Evolutionary conservation across 2,113 vertebrate species (phyloP).

Genomic region (Pampusana beccarii): DNA sequence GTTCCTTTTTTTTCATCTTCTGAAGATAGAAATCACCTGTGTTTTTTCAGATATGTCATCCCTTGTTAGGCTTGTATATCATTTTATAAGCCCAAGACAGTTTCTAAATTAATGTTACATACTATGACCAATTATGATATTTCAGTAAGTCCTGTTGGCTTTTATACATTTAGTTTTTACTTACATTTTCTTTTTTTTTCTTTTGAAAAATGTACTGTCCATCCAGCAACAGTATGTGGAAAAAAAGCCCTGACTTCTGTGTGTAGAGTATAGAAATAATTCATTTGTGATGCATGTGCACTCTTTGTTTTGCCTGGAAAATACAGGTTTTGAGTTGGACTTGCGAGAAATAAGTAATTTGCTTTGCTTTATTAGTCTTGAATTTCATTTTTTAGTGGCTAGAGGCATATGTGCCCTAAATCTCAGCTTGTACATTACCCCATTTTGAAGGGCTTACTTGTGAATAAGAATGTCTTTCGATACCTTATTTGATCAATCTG

Average conservation of each 20-base stretch:
- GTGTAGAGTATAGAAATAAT: background rate
- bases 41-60: conserved; percentile 4
- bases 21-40: background rate
- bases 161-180: background rate
- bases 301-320: background rate
- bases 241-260: background rate
- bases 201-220: background rate
- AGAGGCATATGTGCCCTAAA: background rate
- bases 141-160: background rate
- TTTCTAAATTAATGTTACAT: background rate
- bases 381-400: background rate
- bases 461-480: background rate
- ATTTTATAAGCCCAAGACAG: background rate
- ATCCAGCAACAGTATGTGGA: background rate
- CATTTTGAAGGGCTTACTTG: background rate
- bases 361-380: background rate
- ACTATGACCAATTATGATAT: background rate
- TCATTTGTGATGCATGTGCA: background rate
- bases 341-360: background rate
- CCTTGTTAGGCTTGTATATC: background rate
- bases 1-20: background rate
- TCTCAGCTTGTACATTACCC: background rate
- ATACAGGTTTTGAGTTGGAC: background rate
- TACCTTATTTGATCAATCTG: background rate
- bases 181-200: background rate